A percentile compares a stretch with the other conserved stretches of the same genome.
Conservation (phyloP, 2,113 vertebrate species). For the Protobothrops flavoviridis region DNA sequence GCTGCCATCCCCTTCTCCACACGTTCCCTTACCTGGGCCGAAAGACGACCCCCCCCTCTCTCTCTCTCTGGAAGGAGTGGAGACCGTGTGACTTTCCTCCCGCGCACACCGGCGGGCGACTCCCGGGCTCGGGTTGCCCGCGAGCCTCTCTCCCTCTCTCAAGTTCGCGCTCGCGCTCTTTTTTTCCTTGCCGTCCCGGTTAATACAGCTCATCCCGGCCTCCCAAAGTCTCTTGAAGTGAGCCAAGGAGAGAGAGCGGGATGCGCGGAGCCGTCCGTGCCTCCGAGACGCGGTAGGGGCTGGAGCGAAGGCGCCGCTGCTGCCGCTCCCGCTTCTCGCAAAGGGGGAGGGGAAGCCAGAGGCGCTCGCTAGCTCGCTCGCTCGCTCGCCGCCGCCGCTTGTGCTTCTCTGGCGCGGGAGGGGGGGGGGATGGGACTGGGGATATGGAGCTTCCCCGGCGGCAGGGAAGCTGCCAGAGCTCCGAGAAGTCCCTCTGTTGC, state of each 20-base stretch:
- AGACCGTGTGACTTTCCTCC: not conserved
- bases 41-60: not conserved
- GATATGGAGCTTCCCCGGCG: not conserved
- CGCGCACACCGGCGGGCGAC: not conserved
- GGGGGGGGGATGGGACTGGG: not conserved
- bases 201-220: not conserved
- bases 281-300: not conserved
- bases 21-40: not conserved
- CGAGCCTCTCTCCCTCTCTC: not conserved
- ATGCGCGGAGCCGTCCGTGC: not conserved
- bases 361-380: not conserved
- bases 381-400: not conserved
- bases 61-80: not conserved
- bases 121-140: not conserved
- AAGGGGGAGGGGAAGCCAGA: conserved; percentile 3
- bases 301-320: conserved; percentile 9
- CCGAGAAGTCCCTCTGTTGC: not conserved
- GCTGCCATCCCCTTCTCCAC: not conserved
- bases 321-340: not conserved
- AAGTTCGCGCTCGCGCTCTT: not conserved
- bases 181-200: not conserved
- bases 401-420: not conserved
- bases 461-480: not conserved
- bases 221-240: not conserved
- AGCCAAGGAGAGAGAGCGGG: not conserved